Evolutionary conservation across 2,888 invertebrate species (phyloP), one percentile per base, ranked within the genome.

Genomic region (Desoria tigrina): DNA sequence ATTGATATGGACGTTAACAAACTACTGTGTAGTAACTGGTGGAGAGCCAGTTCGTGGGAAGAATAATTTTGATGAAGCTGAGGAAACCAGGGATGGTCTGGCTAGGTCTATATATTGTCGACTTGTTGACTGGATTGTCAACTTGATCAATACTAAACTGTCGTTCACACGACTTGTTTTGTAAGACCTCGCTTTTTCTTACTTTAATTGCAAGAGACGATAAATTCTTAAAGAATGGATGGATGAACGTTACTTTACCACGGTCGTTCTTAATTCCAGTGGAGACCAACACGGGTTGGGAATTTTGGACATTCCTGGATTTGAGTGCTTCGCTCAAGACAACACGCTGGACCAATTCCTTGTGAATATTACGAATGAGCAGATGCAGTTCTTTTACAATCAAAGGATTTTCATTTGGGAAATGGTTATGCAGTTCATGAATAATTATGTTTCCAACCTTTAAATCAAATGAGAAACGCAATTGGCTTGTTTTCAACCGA

Each of bases 331-430:
- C 79, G 76, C 78, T 45, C 86, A 87, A 75, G 85, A 87, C 76
- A 96, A 96, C 81, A 86, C 88, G 14, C 83, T 94, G 70, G 92
- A 94, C 76, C 94, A 95, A 79, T 83, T 96, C 9, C 87, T 93
- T 74, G 88, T 94, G 2, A 96, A 96, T 79, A 88, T 90, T 1
- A 84, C 91, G 65, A 96, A 95, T 79, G 95, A 96, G 79, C 94
- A 95, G 81, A 85, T 96, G 79, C 94, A 95, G 79, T 95, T 92
- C 79, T 88, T 92, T 76, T 96, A 93, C 80, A 90, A 94, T 77
- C 95, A 96, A 80, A 86, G 90, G 78, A 86, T 92, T 69, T 96
- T 95, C 80, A 88, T 88, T 6, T 94, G 92, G 89, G 95, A 95
- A 84, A 88, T 91, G 88, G 87, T 83, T 6, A 45, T 16, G 16